These are phyloP conservation scores for Lasaia peninsularis DNA, from an alignment of 1,140 invertebrate species.

Conservation along the genomic window DNA sequence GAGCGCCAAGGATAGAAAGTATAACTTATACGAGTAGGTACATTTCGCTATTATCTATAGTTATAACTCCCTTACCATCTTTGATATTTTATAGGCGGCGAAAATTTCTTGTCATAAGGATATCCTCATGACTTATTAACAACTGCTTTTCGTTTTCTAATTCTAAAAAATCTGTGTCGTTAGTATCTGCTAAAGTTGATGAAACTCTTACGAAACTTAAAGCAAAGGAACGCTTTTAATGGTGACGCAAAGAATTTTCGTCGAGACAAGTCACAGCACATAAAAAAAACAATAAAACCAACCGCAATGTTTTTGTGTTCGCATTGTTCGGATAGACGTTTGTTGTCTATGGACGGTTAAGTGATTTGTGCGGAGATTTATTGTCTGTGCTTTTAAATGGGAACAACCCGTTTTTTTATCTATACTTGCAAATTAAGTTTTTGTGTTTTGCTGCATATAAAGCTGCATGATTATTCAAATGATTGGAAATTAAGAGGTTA, in stretches of 20 bases:
- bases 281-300: constrained; percentile 11
- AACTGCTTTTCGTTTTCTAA: too few species aligned
- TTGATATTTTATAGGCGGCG: too few species aligned
- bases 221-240: constrained; percentile 10
- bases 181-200: not conserved
- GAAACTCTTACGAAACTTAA: constrained; percentile 6
- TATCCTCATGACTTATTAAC: too few species aligned
- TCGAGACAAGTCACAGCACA: constrained; percentile 9
- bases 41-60: too few species aligned
- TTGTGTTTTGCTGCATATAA: not conserved
- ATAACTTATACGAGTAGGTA: too few species aligned
- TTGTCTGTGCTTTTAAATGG: constrained; percentile 2
- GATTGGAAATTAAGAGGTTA: too few species aligned
- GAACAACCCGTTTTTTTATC: constrained; percentile 1
- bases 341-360: constrained; percentile 12
- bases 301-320: constrained; percentile 13
- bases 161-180: not conserved
- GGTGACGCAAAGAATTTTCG: constrained; percentile 12
- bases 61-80: too few species aligned
- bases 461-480: too few species aligned
- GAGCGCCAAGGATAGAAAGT: too few species aligned
- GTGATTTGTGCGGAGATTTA: constrained; percentile 9
- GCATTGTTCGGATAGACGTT: constrained; percentile 12
- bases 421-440: not conserved
- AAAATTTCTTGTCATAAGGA: too few species aligned